Conservation (phyloP, 2,888 invertebrate genomes). For the Ophonus ardosiacus region DNA sequence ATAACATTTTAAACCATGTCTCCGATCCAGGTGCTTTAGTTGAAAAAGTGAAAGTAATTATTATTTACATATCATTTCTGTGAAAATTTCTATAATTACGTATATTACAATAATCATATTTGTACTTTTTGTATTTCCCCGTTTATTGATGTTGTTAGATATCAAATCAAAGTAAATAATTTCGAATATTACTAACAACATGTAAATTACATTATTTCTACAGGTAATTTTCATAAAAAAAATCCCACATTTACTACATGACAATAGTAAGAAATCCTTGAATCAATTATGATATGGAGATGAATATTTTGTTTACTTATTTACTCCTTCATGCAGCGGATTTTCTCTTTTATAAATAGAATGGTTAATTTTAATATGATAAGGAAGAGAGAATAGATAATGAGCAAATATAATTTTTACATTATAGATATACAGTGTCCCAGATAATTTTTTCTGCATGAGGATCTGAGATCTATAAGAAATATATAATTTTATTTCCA, state of each 20-base stretch:
- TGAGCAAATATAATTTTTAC: too few relatives aligned
- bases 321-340: neutral
- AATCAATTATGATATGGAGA: neutral
- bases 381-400: too few relatives aligned
- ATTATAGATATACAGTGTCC: too few relatives aligned
- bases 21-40: neutral
- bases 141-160: neutral
- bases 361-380: too few relatives aligned
- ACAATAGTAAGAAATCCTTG: neutral
- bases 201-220: neutral
- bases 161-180: neutral
- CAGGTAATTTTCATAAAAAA: neutral
- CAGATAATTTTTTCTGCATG: too few relatives aligned
- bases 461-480: too few relatives aligned
- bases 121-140: neutral
- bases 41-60: neutral
- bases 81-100: neutral
- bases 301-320: neutral
- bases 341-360: neutral
- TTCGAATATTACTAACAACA: neutral
- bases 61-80: neutral
- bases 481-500: too few relatives aligned
- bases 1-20: neutral
- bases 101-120: neutral
- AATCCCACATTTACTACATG: neutral